Evolutionary conservation across 92 coral and sea anemone species (phyloP).

Genomic region (Epizoanthus ramosus): DNA sequence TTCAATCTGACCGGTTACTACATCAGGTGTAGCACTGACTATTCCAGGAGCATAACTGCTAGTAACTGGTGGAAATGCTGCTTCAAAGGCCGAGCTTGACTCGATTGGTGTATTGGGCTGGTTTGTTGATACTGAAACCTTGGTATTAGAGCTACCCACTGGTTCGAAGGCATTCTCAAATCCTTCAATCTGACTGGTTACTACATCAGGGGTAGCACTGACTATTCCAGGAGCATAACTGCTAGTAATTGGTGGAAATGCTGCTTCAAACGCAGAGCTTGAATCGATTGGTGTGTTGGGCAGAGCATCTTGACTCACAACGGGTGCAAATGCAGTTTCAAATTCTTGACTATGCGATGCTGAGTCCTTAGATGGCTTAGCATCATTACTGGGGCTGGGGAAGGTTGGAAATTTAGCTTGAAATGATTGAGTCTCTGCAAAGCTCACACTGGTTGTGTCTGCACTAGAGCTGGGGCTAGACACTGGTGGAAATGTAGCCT

Average conservation of each 20-base stretch:
- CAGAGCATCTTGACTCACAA: no score
- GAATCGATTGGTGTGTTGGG: no score
- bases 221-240: background rate
- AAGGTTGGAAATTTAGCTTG: background rate
- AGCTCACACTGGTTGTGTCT: background rate
- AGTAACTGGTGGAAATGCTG: background rate
- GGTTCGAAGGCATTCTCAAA: no score
- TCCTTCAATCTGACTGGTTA: background rate
- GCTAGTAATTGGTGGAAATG: background rate
- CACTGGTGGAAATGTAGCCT: constrained; percentile 13
- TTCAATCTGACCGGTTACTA: background rate
- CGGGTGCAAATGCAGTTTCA: no score
- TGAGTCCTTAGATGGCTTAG: background rate
- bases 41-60: background rate
- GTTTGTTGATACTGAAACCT: background rate
- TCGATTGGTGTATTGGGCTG: no score
- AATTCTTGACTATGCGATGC: no score
- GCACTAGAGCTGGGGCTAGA: background rate
- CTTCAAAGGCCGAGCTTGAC: background rate
- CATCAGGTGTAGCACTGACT: background rate
- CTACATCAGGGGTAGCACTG: background rate
- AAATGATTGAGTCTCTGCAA: background rate
- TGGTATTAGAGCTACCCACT: no score
- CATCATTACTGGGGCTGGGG: background rate
- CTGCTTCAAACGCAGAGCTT: background rate